Base-by-base conservation (phyloP, 1,140 invertebrate genomes). In the Ips typographus region DNA sequence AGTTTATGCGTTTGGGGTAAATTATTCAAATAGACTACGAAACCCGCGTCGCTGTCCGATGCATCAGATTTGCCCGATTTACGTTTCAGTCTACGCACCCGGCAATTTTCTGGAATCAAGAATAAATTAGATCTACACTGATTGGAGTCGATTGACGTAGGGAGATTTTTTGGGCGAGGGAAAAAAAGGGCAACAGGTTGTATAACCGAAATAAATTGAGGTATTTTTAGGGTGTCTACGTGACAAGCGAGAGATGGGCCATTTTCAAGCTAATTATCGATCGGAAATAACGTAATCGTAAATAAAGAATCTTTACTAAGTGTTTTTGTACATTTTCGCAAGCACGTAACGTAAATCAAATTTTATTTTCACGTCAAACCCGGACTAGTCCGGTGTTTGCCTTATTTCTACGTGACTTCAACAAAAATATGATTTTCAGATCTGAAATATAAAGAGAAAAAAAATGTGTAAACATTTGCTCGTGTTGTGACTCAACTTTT, bases 21-120 rank as follows among this genome's bases (percentile, higher is more conserved):
- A 69, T 86, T 82, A 65, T 79, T 76, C 38, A 85, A 66, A 72
- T 88, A 88, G 61, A 71, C 77, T 72, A 84, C 76, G 68, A 87
- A 73, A 51, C 64, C 62, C 65, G 58, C 68, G 55, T 65, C 65
- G 4, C 76, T 77, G 43, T 83, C 78, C 43, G 83, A 79, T 2
- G 80, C 79, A 72, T 83, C 84, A 49, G 62, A 72, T 71, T 83
- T 82, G 66, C 83, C 83, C 3, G 83, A 84, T 84, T 88, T 88
- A 62, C 83, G 77, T 76, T 85, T 83, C 58, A 81, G 79, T 75
- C 88, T 85, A 72, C 80, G 82, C 44, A 89, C 72, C 65, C 70
- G 71, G 62, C 80, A 83, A 69, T 82, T 81, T 78, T 84, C 87
- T 88, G 78, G 44, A 84, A 67, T 49, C 44, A 22, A 22, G 22